A percentile compares a stretch with the other conserved stretches of the same genome.
These are phyloP conservation scores for Rhagonycha fulva DNA, from an alignment of 2,888 invertebrate species.

Conservation along the genomic window DNA sequence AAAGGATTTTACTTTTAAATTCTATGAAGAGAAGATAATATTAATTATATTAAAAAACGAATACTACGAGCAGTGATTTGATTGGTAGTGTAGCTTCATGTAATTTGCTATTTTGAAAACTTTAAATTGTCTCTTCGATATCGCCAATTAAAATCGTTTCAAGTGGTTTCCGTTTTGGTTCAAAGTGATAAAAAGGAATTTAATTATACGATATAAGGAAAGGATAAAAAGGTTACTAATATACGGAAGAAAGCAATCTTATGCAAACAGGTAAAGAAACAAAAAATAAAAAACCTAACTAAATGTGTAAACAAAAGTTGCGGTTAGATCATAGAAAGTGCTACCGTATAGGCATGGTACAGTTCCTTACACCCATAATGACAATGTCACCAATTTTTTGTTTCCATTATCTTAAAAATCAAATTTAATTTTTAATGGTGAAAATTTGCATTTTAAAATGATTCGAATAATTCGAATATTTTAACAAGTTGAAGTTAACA, in stretches of 20 bases:
- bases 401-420: background rate
- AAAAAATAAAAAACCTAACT: constrained; percentile 20
- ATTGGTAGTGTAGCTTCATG: background rate
- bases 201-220: background rate
- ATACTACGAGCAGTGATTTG: background rate
- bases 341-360: constrained; percentile 15
- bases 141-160: background rate
- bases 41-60: background rate
- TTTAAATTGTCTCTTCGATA: background rate
- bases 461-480: background rate
- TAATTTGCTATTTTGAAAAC: background rate
- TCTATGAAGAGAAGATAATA: background rate
- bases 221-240: background rate
- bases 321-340: constrained; percentile 10
- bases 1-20: constrained; percentile 36
- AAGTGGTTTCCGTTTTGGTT: background rate
- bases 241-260: background rate
- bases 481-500: background rate
- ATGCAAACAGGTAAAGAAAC: background rate
- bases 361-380: constrained; percentile 13
- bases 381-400: background rate
- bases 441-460: background rate
- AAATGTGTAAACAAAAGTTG: constrained; percentile 24
- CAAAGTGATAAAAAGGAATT: background rate
- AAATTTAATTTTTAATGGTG: background rate